Base-by-base conservation (phyloP, 2,797 vertebrate species). In the Rhincodon typus region DNA sequence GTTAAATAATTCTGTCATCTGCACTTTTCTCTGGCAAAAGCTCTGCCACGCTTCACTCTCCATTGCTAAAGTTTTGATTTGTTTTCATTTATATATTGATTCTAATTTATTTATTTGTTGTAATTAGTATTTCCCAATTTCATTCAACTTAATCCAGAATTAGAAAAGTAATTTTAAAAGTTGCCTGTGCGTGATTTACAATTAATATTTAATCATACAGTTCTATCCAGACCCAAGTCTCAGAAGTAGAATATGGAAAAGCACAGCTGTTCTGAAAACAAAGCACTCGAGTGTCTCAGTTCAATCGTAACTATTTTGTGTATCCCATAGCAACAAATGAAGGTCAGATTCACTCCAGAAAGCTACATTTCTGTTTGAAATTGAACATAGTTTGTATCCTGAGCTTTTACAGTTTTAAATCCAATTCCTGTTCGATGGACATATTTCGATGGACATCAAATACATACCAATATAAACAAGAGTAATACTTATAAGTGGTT, bases 231-330 rank as follows among this genome's bases (percentile, higher is more conserved):
- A 77, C 12, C 46, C 70, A 74, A 53, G 19, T 95, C 94, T 77
- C 93, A 74, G 70, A 95, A 70, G 70, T 95, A 72, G 94, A n/a
- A 77, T 72, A 77, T 95, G 46, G 94, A 95, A 74, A 94, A 77
- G 50, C 70, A 95, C 94, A 95, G 70, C 94, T 95, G 94, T 94
- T 95, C 94, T 57, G 27, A 77, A 94, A 53, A 95, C 94, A 95
- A 95, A 50, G 42, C 70, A 53, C 46, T 77, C 70, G 25, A 53
- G 50, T 72, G 69, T 95, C 42, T 34, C 70, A 19, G 57, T 91
- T 91, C 88, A 91, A 34, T 34, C 2, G 8, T 53, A 72, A 94
- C 93, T 70, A 23, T 94, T 38, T 42, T 94, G 93, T 94, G 93
- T 69, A 74, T 50, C 70, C 66, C 70, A 34, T 46, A 69, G n/a